Percentiles rank a stretch among this genome's conserved stretches.
Conservation (phyloP, 2,113 vertebrate genomes). For the Entomyzon cyanotis region DNA sequence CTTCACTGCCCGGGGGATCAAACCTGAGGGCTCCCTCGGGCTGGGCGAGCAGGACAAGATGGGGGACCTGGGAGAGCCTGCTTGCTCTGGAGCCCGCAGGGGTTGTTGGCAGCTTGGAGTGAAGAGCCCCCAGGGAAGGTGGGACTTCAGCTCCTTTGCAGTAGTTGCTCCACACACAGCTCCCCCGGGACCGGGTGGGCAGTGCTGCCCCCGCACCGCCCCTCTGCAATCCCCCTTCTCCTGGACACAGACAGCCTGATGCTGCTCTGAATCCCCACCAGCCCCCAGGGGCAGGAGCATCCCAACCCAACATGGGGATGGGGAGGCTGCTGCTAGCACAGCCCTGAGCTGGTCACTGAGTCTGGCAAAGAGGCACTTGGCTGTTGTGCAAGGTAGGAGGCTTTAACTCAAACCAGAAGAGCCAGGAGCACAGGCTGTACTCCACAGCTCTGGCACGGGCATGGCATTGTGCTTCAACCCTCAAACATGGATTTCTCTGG, state of each 20-base stretch:
- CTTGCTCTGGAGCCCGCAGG: neutral
- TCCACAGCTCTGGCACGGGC: neutral
- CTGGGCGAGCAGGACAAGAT: neutral
- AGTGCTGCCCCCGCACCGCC: rapidly evolving
- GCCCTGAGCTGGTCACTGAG: neutral
- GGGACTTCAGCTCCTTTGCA: neutral
- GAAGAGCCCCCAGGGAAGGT: neutral
- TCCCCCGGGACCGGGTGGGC: rapidly evolving
- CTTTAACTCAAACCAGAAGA: neutral
- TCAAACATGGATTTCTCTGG: neutral
- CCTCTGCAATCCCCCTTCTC: neutral
- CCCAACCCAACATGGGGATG: rapidly evolving
- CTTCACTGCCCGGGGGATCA: rapidly evolving
- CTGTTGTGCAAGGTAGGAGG: neutral
- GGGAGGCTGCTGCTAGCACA: neutral
- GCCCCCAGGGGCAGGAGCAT: neutral
- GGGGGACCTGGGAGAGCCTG: neutral
- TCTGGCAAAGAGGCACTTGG: neutral
- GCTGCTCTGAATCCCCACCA: neutral
- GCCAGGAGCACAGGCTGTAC: neutral
- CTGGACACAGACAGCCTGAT: rapidly evolving
- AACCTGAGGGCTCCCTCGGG: too few relatives aligned
- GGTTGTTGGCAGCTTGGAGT: neutral
- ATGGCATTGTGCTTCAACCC: rapidly evolving
- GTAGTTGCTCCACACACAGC: neutral